A percentile compares a stretch with the other conserved stretches of the same genome.
Conservation (phyloP, 37 sponge, comb jelly and placozoan genomes). For the Cladorhizidae sp. region DNA sequence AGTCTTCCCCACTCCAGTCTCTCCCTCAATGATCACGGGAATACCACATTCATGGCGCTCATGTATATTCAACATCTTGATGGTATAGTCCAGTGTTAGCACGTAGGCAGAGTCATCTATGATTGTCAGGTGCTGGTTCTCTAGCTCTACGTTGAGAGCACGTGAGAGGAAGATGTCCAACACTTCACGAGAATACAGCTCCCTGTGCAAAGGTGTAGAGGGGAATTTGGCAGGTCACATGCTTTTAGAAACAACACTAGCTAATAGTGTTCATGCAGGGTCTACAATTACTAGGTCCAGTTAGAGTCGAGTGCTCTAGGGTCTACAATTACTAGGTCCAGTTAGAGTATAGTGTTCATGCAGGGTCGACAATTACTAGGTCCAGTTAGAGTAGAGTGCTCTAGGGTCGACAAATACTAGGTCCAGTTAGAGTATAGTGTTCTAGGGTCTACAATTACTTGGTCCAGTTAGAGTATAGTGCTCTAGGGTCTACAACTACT, state of each 20-base stretch:
- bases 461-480: too few species aligned
- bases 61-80: conserved; percentile 81
- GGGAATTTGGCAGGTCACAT: conserved; percentile 6
- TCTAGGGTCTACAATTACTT: background rate
- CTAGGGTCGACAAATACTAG: too few species aligned
- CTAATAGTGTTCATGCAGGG: background rate
- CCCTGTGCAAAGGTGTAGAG: conserved; percentile 20
- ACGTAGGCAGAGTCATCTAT: conserved; percentile 88
- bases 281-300: background rate
- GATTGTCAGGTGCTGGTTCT: conserved; percentile 39
- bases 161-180: conserved; percentile 71
- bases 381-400: too few species aligned
- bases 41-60: conserved; percentile 75
- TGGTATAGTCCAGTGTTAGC: conserved; percentile 86
- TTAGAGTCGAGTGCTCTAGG: too few species aligned
- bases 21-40: conserved; percentile 94
- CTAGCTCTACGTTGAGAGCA: conserved; percentile 69
- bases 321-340: too few species aligned
- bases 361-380: background rate
- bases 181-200: conserved; percentile 55
- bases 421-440: too few species aligned
- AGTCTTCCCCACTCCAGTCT: conserved; percentile 97
- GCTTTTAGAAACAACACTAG: too few species aligned
- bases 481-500: too few species aligned
- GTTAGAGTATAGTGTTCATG: too few species aligned